A percentile compares a stretch with the other conserved stretches of the same genome.
Conservation (phyloP, 2,888 invertebrate species). For the Orgyia antiqua region DNA sequence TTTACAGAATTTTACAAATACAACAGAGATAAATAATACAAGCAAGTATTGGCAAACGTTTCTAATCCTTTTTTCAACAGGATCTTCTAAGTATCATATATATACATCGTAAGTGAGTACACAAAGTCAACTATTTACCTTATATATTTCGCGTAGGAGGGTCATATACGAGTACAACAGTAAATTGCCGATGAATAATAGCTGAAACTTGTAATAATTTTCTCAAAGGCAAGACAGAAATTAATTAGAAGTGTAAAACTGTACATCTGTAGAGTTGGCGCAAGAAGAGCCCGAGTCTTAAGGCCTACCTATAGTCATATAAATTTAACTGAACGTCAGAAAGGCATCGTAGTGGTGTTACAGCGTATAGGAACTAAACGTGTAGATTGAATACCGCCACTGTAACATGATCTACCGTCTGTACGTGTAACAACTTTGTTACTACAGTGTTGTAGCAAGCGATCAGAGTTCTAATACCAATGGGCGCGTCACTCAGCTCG, state of each 20-base stretch:
- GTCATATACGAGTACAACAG: no score
- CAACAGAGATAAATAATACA: no score
- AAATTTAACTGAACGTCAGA: slow-evolving; percentile 46
- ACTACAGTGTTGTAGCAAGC: slow-evolving; percentile 23
- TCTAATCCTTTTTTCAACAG: no score
- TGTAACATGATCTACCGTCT: slow-evolving; percentile 34
- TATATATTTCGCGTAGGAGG: no score
- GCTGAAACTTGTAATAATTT: no score
- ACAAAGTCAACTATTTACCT: no score
- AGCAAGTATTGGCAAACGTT: no score
- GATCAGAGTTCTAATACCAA: slow-evolving; percentile 43
- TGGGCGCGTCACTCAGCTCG: slow-evolving; percentile 53
- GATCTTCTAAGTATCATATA: no score
- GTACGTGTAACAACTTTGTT: slow-evolving; percentile 25
- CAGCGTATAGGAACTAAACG: slow-evolving; percentile 47
- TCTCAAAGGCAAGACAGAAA: slow-evolving; percentile 28
- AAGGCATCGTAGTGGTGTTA: slow-evolving; percentile 42
- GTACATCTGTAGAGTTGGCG: slow-evolving; percentile 40
- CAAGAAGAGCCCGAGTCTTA: slow-evolving; percentile 38
- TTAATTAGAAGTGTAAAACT: slow-evolving; percentile 38
- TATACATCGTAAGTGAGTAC: no score
- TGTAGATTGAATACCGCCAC: slow-evolving; percentile 35
- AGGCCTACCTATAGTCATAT: slow-evolving; percentile 37
- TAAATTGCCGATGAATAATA: no score
- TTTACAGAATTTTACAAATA: no score